These are phyloP conservation scores for Hoplostethus mediterraneus DNA, from an alignment of 2,797 vertebrate species.

Conservation along the genomic window DNA sequence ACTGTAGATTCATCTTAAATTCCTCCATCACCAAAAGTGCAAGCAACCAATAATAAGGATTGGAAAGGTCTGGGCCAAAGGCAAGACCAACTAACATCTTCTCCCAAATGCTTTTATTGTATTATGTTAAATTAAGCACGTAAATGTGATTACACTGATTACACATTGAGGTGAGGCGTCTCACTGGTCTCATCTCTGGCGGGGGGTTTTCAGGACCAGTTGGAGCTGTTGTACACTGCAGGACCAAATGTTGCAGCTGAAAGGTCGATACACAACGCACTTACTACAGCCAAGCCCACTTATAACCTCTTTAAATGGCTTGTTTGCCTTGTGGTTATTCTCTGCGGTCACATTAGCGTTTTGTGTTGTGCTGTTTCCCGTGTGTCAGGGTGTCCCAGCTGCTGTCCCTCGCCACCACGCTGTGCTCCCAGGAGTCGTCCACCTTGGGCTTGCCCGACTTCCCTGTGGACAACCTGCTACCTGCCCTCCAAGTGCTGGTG, in stretches of 20 bases:
- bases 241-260: slow-evolving; percentile 91
- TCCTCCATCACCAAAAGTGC: too few species aligned
- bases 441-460: slow-evolving; percentile 95
- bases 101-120: too few species aligned
- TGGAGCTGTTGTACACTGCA: slow-evolving; percentile 89
- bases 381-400: slow-evolving; percentile 92
- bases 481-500: slow-evolving; percentile 92
- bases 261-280: slow-evolving; percentile 82
- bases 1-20: too few species aligned
- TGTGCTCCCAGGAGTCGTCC: slow-evolving; percentile 96
- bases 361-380: slow-evolving; percentile 6
- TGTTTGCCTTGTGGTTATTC: background rate
- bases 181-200: slow-evolving; percentile 5
- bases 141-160: background rate
- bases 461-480: slow-evolving; percentile 92
- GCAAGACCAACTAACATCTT: too few species aligned
- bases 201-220: slow-evolving; percentile 87
- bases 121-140: too few species aligned
- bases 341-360: background rate
- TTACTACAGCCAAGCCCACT: background rate
- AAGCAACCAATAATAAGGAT: too few species aligned
- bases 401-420: slow-evolving; percentile 93
- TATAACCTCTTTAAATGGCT: background rate
- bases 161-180: background rate
- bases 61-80: too few species aligned